phyloP scores from a whole-genome alignment of 2,888 invertebrate species.

The Noctua fimbriata region DNA sequence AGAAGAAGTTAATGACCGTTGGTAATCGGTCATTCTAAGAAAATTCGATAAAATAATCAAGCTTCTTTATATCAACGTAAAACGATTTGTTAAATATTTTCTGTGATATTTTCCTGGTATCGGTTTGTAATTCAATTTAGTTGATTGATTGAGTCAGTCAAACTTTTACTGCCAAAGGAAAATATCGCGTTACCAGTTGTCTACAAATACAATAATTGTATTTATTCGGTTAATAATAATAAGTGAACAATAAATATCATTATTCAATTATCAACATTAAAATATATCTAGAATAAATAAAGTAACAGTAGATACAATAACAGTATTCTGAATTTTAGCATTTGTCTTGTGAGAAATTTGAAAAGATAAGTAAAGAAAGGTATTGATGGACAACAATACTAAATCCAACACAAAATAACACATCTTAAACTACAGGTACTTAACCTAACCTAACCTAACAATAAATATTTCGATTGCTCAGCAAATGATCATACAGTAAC shows the following conservation, averaged over 20 bases:
- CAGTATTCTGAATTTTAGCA: neutral
- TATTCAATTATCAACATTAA: neutral
- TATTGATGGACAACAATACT: neutral
- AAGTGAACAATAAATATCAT: neutral
- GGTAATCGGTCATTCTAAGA: neutral
- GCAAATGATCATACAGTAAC: too few relatives aligned
- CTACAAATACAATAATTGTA: neutral
- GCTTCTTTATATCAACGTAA: neutral
- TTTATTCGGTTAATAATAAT: neutral
- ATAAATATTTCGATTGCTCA: too few relatives aligned
- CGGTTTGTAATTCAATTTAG: neutral
- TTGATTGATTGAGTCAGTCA: slow-evolving; percentile 1
- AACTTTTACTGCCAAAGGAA: neutral
- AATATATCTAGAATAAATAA: neutral
- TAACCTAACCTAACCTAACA: too few relatives aligned
- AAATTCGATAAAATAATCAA: neutral
- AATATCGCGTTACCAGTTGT: neutral
- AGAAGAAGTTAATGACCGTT: too few relatives aligned
- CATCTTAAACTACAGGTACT: too few relatives aligned
- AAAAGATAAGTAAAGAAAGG: too few relatives aligned
- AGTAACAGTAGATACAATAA: neutral
- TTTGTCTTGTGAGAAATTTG: neutral
- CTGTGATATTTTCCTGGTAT: neutral
- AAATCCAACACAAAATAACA: too few relatives aligned
- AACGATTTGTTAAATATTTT: neutral